These are phyloP conservation scores for Epistrophe grossulariae DNA, from an alignment of 2,888 invertebrate genomes.

Conservation along the genomic window DNA sequence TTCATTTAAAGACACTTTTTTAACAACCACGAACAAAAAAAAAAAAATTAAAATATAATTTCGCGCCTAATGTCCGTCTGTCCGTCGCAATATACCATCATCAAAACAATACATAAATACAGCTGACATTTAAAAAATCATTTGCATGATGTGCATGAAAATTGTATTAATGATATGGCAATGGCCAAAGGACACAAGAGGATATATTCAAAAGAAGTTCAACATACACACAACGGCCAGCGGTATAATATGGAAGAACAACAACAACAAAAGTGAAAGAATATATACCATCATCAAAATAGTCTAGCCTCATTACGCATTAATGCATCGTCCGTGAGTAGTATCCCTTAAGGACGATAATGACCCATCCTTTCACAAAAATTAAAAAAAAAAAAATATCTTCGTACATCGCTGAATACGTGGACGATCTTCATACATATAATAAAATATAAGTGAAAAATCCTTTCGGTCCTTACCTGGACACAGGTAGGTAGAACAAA, in stretches of 20 bases:
- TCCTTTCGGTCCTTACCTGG: conserved; percentile 58
- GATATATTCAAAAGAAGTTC: conserved; percentile 1
- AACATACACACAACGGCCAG: conserved; percentile 3
- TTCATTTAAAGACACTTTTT: conserved; percentile 28
- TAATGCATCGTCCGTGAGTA: conserved; percentile 68
- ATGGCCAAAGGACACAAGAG: conserved; percentile 38
- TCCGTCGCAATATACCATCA: conserved; percentile 2
- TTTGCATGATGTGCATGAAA: conserved; percentile 67
- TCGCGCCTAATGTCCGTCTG: conserved; percentile 66
- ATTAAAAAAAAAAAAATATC: neutral
- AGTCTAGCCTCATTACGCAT: conserved; percentile 75
- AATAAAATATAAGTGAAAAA: conserved; percentile 33
- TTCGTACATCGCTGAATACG: conserved; percentile 22
- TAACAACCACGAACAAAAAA: neutral
- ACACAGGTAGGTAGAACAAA: conserved; percentile 58
- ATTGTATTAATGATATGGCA: conserved; percentile 33
- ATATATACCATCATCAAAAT: conserved; percentile 53
- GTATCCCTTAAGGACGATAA: conserved; percentile 73
- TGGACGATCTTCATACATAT: conserved; percentile 47
- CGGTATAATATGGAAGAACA: neutral
- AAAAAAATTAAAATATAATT: conserved; percentile 20
- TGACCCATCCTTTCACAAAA: conserved; percentile 69
- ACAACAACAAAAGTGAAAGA: neutral
- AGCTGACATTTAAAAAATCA: conserved; percentile 75
- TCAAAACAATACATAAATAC: conserved; percentile 50